These are phyloP conservation scores for Galeopsomyia nigrocyanea DNA, from an alignment of 2,888 invertebrate genomes.

Conservation along the genomic window DNA sequence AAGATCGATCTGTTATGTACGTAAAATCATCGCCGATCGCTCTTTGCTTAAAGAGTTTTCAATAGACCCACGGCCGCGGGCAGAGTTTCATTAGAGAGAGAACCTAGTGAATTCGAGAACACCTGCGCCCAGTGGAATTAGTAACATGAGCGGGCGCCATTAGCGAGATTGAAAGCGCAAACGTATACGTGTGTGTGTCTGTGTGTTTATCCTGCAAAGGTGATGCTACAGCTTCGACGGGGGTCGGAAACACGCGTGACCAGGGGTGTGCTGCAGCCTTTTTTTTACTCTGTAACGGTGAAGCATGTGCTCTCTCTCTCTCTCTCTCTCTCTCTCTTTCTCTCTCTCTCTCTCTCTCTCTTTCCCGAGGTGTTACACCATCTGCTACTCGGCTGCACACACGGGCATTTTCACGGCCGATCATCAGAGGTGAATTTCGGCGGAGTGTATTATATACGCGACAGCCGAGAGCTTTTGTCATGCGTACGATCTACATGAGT, in stretches of 20 bases:
- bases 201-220: slow-evolving; percentile 2
- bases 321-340: neutral
- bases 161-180: slow-evolving; percentile 59
- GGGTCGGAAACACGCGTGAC: slow-evolving; percentile 35
- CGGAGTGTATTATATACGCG: too few species aligned
- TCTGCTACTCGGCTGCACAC: too few species aligned
- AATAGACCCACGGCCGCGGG: slow-evolving; percentile 7
- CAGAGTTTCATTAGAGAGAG: slow-evolving; percentile 28
- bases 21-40: neutral
- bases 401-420: too few species aligned
- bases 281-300: neutral
- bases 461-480: too few species aligned
- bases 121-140: slow-evolving; percentile 11
- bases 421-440: too few species aligned
- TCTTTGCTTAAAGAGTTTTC: slow-evolving; percentile 23
- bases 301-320: slow-evolving; percentile 12
- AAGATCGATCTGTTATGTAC: slow-evolving; percentile 9
- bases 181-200: neutral
- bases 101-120: neutral
- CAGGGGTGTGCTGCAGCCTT: slow-evolving; percentile 6
- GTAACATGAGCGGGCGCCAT: slow-evolving; percentile 52
- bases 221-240: neutral
- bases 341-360: neutral
- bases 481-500: too few species aligned
- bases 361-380: too few species aligned